Evolutionary conservation across 2,113 vertebrate species (phyloP).

Genomic region (Tringa solitaria): DNA sequence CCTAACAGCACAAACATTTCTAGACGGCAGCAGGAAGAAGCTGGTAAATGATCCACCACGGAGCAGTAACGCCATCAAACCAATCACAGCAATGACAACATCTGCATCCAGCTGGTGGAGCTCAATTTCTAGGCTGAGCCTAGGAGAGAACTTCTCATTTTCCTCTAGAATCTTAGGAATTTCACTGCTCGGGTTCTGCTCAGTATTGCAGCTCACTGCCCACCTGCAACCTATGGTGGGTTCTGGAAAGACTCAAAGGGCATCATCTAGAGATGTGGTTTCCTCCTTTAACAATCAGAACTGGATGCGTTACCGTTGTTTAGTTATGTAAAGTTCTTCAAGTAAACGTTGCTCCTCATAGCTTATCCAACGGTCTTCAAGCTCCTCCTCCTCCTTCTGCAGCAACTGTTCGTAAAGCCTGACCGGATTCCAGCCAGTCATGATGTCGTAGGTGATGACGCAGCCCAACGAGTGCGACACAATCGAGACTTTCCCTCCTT

Average conservation of each 20-base stretch:
- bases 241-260: background rate
- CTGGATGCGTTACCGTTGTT: slow-evolving; percentile 76
- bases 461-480: slow-evolving; percentile 97
- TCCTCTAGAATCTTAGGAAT: background rate
- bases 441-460: slow-evolving; percentile 97
- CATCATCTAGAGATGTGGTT: rapidly evolving
- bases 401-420: slow-evolving; percentile 88
- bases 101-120: background rate
- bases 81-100: background rate
- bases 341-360: slow-evolving; percentile 86
- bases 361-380: slow-evolving; percentile 82
- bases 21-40: background rate
- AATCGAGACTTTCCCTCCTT: slow-evolving; percentile 94
- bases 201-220: background rate
- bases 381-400: slow-evolving; percentile 85
- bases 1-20: background rate
- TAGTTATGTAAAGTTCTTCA: slow-evolving; percentile 85
- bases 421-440: slow-evolving; percentile 97
- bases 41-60: background rate
- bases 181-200: background rate
- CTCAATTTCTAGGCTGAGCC: background rate
- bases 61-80: background rate
- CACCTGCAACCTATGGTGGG: background rate
- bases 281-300: background rate
- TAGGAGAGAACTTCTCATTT: background rate